phyloP scores from a whole-genome alignment of 2,797 vertebrate genomes.

The Ctenopoma kingsleyae region DNA sequence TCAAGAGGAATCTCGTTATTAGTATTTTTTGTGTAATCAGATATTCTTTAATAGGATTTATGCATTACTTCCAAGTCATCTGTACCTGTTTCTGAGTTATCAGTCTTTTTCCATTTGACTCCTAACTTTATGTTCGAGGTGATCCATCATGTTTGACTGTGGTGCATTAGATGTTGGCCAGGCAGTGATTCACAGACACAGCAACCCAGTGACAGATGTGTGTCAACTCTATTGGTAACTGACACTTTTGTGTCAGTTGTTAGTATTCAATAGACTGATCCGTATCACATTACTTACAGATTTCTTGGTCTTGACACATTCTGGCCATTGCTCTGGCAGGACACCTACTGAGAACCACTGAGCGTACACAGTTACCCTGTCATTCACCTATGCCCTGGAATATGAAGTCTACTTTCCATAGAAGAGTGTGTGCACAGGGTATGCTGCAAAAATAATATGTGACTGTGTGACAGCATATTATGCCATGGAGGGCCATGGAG shows the following conservation, averaged over 20 bases:
- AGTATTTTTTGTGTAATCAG: slow-evolving; percentile 18
- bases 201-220: slow-evolving; percentile 30
- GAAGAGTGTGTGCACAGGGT: slow-evolving; percentile 9
- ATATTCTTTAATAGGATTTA: slow-evolving; percentile 14
- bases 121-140: slow-evolving; percentile 28
- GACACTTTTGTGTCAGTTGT: slow-evolving; percentile 38
- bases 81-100: slow-evolving; percentile 32
- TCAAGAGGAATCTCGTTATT: not conserved
- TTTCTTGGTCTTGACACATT: slow-evolving; percentile 33
- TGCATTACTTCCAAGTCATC: slow-evolving; percentile 31
- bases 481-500: slow-evolving; percentile 13
- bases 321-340: slow-evolving; percentile 9
- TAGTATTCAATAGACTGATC: slow-evolving; percentile 27
- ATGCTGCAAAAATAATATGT: slow-evolving; percentile 35
- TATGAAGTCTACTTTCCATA: slow-evolving; percentile 6
- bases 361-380: slow-evolving; percentile 36
- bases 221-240: slow-evolving; percentile 43
- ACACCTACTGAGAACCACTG: slow-evolving; percentile 43
- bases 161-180: slow-evolving; percentile 33
- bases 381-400: slow-evolving; percentile 28
- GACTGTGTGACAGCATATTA: slow-evolving; percentile 53
- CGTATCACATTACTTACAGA: slow-evolving; percentile 38
- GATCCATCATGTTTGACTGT: slow-evolving; percentile 58
- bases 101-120: slow-evolving; percentile 23
- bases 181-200: slow-evolving; percentile 32